Percentiles rank a stretch among this genome's conserved stretches.
These are phyloP conservation scores for Sapayoa aenigma DNA, from an alignment of 2,113 vertebrate species.

Conservation along the genomic window DNA sequence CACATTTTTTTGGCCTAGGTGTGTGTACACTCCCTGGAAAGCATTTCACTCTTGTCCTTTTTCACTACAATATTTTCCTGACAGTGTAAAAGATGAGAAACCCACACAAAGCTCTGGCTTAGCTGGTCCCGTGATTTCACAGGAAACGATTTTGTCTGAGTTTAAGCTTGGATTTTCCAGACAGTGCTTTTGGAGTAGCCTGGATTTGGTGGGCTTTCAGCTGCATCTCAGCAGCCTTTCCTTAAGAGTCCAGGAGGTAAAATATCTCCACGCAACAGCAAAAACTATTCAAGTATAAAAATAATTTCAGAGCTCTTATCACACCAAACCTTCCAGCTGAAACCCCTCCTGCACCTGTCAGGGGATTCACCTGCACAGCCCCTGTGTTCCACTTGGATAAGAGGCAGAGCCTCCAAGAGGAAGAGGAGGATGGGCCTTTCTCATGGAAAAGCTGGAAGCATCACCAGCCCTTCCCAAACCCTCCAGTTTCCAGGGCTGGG, in stretches of 20 bases:
- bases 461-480: fast-evolving
- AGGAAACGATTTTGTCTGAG: neutral
- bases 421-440: neutral
- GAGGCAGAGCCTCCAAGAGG: neutral
- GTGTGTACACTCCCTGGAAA: neutral
- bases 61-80: neutral
- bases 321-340: neutral
- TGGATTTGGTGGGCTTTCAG: neutral
- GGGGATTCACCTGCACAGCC: neutral
- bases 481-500: neutral
- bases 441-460: neutral
- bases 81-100: neutral
- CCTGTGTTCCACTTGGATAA: neutral
- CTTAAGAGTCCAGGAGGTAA: neutral
- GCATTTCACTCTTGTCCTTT: neutral
- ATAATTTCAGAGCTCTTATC: neutral
- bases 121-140: fast-evolving
- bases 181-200: neutral
- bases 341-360: neutral
- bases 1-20: neutral
- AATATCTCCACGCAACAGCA: neutral
- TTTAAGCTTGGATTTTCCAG: slow-evolving; percentile 22
- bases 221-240: neutral
- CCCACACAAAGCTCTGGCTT: neutral
- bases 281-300: neutral